Percentiles rank a stretch among this genome's conserved stretches.
Conservation (phyloP, 2,797 vertebrate genomes). For the Lepidocolaptes lacrymiger region DNA sequence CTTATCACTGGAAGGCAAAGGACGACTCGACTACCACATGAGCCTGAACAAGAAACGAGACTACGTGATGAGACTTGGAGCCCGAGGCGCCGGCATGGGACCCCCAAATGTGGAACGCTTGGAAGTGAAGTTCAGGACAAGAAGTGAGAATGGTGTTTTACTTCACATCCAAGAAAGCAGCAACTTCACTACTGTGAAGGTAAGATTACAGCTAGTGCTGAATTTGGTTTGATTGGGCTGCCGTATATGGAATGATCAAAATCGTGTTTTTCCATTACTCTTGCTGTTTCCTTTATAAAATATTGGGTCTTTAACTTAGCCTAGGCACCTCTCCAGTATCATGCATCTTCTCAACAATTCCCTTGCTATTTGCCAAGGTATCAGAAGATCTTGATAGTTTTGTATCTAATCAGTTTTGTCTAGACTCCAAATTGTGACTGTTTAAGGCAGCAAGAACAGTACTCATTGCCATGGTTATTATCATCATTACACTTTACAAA, state of each 20-base stretch:
- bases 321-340: constrained; percentile 76
- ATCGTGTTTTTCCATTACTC: constrained; percentile 54
- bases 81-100: constrained; percentile 54
- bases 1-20: constrained; percentile 91
- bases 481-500: constrained; percentile 32
- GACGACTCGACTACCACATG: constrained; percentile 90
- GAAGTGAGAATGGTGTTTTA: constrained; percentile 89
- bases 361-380: constrained; percentile 52
- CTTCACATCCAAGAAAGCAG: constrained; percentile 93
- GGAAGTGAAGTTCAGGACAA: constrained; percentile 95
- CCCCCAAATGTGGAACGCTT: constrained; percentile 72
- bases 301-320: constrained; percentile 60
- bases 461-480: constrained; percentile 66
- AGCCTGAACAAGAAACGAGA: constrained; percentile 89
- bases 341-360: constrained; percentile 73
- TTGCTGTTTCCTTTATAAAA: constrained; percentile 64
- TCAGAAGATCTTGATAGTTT: constrained; percentile 58
- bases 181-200: constrained; percentile 97
- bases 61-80: constrained; percentile 77
- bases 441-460: constrained; percentile 40
- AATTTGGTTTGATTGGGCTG: constrained; percentile 21
- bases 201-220: constrained; percentile 63
- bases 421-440: constrained; percentile 67
- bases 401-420: constrained; percentile 71
- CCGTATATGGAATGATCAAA: constrained; percentile 3